Evolutionary conservation across 1,140 invertebrate genomes (phyloP), one percentile per base, ranked within the genome.

Genomic region (Bombus impatiens): DNA sequence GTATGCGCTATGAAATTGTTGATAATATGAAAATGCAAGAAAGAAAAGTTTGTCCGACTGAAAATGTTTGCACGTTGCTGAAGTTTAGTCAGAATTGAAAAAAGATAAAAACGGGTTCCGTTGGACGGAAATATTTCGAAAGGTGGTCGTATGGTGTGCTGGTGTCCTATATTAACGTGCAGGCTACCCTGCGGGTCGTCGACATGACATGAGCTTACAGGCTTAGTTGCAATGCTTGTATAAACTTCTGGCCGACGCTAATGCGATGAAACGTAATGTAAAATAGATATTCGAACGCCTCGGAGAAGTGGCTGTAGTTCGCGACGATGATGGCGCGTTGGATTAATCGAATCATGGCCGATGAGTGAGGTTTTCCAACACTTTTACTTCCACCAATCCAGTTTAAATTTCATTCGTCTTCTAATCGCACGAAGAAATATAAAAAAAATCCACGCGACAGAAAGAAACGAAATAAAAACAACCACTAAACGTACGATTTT

Each of bases 171-270:
- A 79, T 79, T 79, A 79, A 79, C 62, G 42, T 32, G 35, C n/a
- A n/a, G 78, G 78, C 62, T 47, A 68, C 42, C 62, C 59, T 67
- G 78, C 62, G 78, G 78, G 78, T 79, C 78, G 78, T 79, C 78
- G 78, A 79, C 78, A 79, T 62, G 40, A 32, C 40, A 22, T 5
- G 62, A 79, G 78, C 78, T 79, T 79, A 79, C 78, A 68, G 78
- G 78, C 78, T 79, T 79, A 79, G 62, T 79, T 79, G 62, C 44
- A 79, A 79, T 35, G 78, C 62, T 79, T 67, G 78, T 79, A 79
- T 79, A 79, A 79, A 79, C 78, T 79, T 79, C 78, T 79, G 59
- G 67, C 32, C 40, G 78, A 68, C 42, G 78, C 32, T 79, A 79
- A 79, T 79, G 62, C 62, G 78, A 79, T 62, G 78, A 79, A 67